phyloP scores from a whole-genome alignment of 2,113 vertebrate genomes.

The Urocynchramus pylzowi region DNA sequence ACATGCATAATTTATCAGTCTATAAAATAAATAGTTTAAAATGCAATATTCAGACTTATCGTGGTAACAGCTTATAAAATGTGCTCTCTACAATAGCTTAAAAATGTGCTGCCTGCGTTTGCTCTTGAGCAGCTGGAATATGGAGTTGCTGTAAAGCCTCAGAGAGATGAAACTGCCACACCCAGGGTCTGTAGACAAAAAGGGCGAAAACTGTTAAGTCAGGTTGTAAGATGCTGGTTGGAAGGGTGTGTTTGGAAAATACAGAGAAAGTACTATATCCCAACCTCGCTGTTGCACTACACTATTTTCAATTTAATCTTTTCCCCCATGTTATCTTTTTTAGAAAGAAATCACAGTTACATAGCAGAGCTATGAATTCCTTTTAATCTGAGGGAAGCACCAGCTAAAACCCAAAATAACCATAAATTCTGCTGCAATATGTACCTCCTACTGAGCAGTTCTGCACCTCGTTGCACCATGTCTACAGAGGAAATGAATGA shows the following conservation, averaged over 20 bases:
- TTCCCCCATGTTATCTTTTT: not conserved
- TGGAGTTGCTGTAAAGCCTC: not conserved
- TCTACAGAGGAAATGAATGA: not conserved
- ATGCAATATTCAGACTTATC: not conserved
- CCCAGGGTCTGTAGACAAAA: not conserved
- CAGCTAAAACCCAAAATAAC: not conserved
- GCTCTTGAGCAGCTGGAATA: not conserved
- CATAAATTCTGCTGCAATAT: not conserved
- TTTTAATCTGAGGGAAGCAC: not conserved
- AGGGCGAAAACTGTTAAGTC: not conserved
- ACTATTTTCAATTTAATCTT: not conserved
- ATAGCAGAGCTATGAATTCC: not conserved
- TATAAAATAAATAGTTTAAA: conserved; percentile 33
- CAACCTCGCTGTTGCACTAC: not conserved
- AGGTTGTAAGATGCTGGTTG: not conserved
- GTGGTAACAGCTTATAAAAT: not conserved
- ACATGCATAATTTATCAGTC: conserved; percentile 15
- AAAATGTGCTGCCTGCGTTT: not conserved
- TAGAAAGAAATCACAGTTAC: not conserved
- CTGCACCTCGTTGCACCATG: not conserved
- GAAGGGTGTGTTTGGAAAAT: not conserved
- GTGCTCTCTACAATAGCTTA: not conserved
- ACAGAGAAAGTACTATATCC: not conserved
- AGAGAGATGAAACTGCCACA: not conserved
- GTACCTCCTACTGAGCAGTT: not conserved